These are phyloP conservation scores for Cuculus canorus DNA, from an alignment of 2,797 vertebrate species.

Conservation along the genomic window DNA sequence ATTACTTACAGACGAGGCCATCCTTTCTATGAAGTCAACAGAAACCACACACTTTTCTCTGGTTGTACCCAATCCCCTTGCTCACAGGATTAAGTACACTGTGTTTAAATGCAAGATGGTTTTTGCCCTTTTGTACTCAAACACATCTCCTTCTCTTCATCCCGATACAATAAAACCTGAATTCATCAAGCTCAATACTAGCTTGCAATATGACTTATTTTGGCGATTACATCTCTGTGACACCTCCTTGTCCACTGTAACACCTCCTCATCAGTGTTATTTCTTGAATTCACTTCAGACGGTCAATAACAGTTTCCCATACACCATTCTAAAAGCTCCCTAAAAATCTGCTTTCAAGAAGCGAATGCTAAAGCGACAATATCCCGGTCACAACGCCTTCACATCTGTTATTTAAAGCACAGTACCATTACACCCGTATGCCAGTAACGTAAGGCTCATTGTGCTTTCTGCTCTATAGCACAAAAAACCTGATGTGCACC, in stretches of 20 bases:
- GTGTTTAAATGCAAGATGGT: neutral
- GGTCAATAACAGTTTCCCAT: neutral
- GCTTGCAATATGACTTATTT: neutral
- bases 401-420: neutral
- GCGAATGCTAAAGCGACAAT: neutral
- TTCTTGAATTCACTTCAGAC: neutral
- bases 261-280: neutral
- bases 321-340: constrained; percentile 4
- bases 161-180: neutral
- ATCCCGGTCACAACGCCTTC: neutral
- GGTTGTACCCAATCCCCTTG: neutral
- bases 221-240: neutral
- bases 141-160: neutral
- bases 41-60: neutral
- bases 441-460: neutral
- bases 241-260: neutral
- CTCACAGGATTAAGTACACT: neutral
- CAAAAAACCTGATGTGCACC: neutral
- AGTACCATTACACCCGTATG: neutral
- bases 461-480: neutral
- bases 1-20: neutral
- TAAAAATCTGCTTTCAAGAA: neutral
- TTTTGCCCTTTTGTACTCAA: neutral
- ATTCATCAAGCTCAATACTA: neutral
- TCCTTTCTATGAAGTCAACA: neutral